Percentiles rank a stretch among this genome's conserved stretches.
Evolutionary conservation across 2,888 invertebrate species (phyloP).

Genomic region (Microctonus hyperodae): DNA sequence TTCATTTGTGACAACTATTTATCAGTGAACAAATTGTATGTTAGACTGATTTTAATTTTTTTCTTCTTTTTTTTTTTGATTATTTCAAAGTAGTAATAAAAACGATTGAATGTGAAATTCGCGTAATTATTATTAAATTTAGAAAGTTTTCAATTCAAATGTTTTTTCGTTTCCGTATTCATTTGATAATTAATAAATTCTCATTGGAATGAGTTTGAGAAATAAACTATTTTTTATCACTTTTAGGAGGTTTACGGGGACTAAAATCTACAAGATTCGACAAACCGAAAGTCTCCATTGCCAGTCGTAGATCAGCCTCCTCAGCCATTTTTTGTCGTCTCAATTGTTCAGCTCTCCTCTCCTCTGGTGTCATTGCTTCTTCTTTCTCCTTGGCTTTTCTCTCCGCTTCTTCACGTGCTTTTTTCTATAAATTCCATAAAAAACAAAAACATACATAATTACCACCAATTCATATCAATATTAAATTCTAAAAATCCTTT

Average conservation of each 20-base stretch:
- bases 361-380: slow-evolving; percentile 77
- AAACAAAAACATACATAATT: slow-evolving; percentile 2
- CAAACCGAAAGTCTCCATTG: slow-evolving; percentile 86
- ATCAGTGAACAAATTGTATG: not conserved
- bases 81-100: not conserved
- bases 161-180: slow-evolving; percentile 22
- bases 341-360: slow-evolving; percentile 78
- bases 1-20: not conserved
- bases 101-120: not conserved
- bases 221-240: slow-evolving; percentile 54
- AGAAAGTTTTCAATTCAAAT: not conserved
- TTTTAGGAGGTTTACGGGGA: slow-evolving; percentile 58
- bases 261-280: slow-evolving; percentile 63
- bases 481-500: slow-evolving; percentile 6
- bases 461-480: not conserved
- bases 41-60: not conserved
- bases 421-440: slow-evolving; percentile 63
- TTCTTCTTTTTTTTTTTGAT: not conserved
- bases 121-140: not conserved
- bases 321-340: slow-evolving; percentile 83
- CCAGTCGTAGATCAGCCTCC: slow-evolving; percentile 86
- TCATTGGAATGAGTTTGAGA: not conserved
- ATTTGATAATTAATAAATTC: slow-evolving; percentile 19
- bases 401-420: slow-evolving; percentile 72
- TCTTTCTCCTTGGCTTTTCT: slow-evolving; percentile 69